phyloP scores from a whole-genome alignment of 1,140 invertebrate species.

The Riptortus pedestris region DNA sequence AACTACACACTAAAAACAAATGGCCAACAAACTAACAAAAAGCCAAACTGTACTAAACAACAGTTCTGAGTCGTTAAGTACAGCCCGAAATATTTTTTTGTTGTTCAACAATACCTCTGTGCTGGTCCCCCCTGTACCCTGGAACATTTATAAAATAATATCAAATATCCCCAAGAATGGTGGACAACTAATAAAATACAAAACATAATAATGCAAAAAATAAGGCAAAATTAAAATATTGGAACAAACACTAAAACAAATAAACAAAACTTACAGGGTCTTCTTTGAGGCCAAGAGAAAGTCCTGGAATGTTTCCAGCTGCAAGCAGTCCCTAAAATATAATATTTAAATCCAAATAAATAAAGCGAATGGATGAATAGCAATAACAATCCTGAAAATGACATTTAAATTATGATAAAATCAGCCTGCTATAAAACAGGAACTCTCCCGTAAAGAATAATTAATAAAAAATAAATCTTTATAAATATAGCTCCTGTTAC shows the following conservation, averaged over 20 bases:
- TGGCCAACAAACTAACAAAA: conserved; percentile 15
- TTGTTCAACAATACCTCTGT: conserved; percentile 21
- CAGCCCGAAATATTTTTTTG: conserved; percentile 1
- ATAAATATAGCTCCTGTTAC: too few species aligned
- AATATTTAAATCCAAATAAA: conserved; percentile 1
- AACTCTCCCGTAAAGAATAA: too few species aligned
- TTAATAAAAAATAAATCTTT: too few species aligned
- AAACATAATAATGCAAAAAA: conserved; percentile 20
- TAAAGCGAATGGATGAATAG: background rate
- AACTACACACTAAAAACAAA: conserved; percentile 17
- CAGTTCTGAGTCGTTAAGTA: conserved; percentile 1
- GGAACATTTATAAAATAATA: conserved; percentile 23
- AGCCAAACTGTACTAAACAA: conserved; percentile 11
- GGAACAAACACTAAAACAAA: background rate
- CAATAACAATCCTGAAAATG: too few species aligned
- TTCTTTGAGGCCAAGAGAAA: conserved; percentile 27
- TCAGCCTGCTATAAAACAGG: too few species aligned
- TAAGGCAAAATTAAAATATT: background rate
- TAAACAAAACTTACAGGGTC: conserved; percentile 25
- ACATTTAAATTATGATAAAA: too few species aligned
- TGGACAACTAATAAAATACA: background rate
- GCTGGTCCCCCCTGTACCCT: conserved; percentile 24
- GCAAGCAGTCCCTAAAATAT: conserved; percentile 25
- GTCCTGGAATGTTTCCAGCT: conserved; percentile 24
- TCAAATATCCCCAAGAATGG: background rate